Evolutionary conservation across 2,113 vertebrate genomes (phyloP).

Genomic region (Panurus biarmicus): DNA sequence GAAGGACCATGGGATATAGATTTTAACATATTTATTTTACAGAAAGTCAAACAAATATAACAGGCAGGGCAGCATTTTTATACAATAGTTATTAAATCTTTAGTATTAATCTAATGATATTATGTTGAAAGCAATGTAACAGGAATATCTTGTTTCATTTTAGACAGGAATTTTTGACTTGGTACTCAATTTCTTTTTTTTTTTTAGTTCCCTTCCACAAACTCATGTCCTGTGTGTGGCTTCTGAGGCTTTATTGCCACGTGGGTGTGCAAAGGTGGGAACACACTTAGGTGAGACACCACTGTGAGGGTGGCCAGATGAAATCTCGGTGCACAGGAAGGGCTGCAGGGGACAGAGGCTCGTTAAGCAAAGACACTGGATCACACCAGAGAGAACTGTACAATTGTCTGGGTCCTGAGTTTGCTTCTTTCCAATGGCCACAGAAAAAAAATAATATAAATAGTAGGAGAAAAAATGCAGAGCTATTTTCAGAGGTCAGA

Average conservation of each 20-base stretch:
- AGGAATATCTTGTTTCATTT: background rate
- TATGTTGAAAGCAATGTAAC: background rate
- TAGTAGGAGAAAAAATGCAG: background rate
- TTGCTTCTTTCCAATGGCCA: background rate
- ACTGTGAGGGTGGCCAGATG: background rate
- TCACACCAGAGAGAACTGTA: background rate
- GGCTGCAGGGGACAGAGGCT: background rate
- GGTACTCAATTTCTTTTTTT: background rate
- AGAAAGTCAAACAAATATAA: background rate
- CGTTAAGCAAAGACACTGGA: background rate
- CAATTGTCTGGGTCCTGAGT: background rate
- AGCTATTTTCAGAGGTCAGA: constrained; percentile 20
- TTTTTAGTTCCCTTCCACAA: background rate
- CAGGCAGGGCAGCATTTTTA: background rate
- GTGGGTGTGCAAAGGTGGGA: background rate
- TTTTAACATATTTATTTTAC: background rate
- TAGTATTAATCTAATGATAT: background rate
- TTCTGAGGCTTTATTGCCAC: background rate
- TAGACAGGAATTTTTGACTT: background rate
- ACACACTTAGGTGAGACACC: background rate
- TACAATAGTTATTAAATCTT: background rate
- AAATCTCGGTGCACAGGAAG: background rate
- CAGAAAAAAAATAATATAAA: background rate
- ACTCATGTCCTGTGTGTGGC: background rate
- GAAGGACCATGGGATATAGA: background rate